Percentiles rank a stretch among this genome's conserved stretches.
Evolutionary conservation across 2,113 vertebrate genomes (phyloP).

Genomic region (Trachemys scripta): DNA sequence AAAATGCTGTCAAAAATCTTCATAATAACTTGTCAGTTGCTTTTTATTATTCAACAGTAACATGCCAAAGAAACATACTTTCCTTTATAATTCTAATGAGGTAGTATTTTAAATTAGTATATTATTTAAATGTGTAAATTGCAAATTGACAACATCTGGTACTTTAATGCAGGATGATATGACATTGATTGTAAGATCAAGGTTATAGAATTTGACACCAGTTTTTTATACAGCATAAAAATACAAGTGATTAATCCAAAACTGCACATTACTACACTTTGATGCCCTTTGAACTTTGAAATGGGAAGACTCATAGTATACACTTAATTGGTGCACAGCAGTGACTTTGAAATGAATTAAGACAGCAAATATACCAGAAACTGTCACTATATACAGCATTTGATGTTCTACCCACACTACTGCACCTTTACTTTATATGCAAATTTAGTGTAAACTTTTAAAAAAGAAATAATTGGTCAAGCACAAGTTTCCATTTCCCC

Average conservation of each 20-base stretch:
- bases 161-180: conserved; percentile 43
- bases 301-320: neutral
- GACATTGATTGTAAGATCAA: conserved; percentile 46
- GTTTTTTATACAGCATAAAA: conserved; percentile 42
- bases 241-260: conserved; percentile 33
- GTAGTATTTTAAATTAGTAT: conserved; percentile 24
- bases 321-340: conserved; percentile 26
- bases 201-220: conserved; percentile 45
- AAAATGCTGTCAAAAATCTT: conserved; percentile 24
- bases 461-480: neutral
- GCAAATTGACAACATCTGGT: conserved; percentile 44
- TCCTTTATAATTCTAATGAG: conserved; percentile 41
- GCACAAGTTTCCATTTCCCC: neutral
- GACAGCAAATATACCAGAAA: neutral
- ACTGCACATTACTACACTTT: conserved; percentile 13
- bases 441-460: neutral
- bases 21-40: neutral
- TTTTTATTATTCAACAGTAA: conserved; percentile 30
- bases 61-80: conserved; percentile 21
- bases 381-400: neutral
- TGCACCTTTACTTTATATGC: neutral
- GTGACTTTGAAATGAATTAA: conserved; percentile 4
- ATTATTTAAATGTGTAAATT: conserved; percentile 64
- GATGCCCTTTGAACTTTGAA: conserved; percentile 57
- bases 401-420: neutral